Evolutionary conservation across 2,113 vertebrate genomes (phyloP), one percentile per base, ranked within the genome.

Genomic region (Thryonomys swinderianus): DNA sequence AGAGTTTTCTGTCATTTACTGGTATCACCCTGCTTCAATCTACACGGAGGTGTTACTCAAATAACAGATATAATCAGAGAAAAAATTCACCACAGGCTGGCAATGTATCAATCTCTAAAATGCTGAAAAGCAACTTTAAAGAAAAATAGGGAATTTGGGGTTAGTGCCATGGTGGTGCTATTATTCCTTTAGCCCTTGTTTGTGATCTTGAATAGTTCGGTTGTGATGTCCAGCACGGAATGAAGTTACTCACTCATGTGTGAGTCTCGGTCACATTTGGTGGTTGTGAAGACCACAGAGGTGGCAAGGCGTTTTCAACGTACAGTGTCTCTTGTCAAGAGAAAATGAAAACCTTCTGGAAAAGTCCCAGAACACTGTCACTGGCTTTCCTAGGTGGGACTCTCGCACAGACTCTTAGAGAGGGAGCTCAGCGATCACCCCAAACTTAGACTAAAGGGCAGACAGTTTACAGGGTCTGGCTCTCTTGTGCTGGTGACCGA

Each of bases 41-140:
- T 53, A 23, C 21, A 25, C 12, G 7, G 21, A 10, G 11, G 2
- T 37, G 4, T 79, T 91, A 71, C 20, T 78, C 45, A 90, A 82
- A 71, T 92, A n/a, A 89, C 17, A 67, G 27, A 88, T 66, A n/a
- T 64, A 80, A 57, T 81, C 79, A 64, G 71, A 93, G 45, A 85
- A 71, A 27, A 27, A 82, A 48, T 53, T 85, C 42, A 34, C 45
- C 37, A 71, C 84, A 88, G 51, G 25, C 32, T 55, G 42, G 42
- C 21, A 69, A n/a, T 61, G 4, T 9, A 3, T 71, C 69, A 59
- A 80, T 71, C 57, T 79, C 37, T 74, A 67, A 83, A 80, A 80
- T 69, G 51, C 69, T 45, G 32, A 81, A 80, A 71, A 88, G 21
- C 25, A 5, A 51, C 37, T 25, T 66, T 42, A 59, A 17, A 93